Percentiles rank a stretch among this genome's conserved stretches.
These are phyloP conservation scores for Apocheima hispidaria DNA, from an alignment of 2,888 invertebrate genomes.

Conservation along the genomic window DNA sequence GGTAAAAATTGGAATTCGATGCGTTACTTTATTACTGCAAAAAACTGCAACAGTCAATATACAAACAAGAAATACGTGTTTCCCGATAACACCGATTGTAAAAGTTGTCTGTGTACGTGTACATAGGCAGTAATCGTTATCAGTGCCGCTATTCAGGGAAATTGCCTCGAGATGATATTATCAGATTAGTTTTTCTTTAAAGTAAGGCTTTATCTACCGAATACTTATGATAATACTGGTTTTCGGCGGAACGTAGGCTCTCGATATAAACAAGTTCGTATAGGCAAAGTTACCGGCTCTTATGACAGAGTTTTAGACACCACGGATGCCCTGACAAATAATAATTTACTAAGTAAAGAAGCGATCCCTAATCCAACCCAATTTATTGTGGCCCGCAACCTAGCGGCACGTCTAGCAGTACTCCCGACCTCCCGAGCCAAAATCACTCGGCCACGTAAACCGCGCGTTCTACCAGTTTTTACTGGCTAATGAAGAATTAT, in stretches of 20 bases:
- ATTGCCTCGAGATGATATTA: constrained; percentile 16
- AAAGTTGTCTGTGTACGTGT: constrained; percentile 7
- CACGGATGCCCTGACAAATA: too few relatives aligned
- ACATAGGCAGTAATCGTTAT: constrained; percentile 14
- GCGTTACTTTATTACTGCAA: not conserved
- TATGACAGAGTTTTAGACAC: too few relatives aligned
- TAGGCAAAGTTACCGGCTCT: too few relatives aligned
- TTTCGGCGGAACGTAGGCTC: not conserved
- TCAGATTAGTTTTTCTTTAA: constrained; percentile 4
- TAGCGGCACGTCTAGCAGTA: too few relatives aligned
- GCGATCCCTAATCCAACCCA: too few relatives aligned
- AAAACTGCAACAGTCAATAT: not conserved
- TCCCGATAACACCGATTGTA: constrained; percentile 24
- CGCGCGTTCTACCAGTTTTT: too few relatives aligned
- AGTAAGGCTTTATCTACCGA: constrained; percentile 1
- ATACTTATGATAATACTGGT: constrained; percentile 1
- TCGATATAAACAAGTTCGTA: constrained; percentile 1
- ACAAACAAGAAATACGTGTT: constrained; percentile 13
- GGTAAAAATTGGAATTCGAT: not conserved
- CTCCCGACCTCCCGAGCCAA: too few relatives aligned
- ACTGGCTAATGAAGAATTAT: too few relatives aligned
- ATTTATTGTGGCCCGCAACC: too few relatives aligned
- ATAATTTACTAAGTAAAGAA: too few relatives aligned
- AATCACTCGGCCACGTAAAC: too few relatives aligned
- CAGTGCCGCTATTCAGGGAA: constrained; percentile 17